These are phyloP conservation scores for Dipodomys stephensi DNA, from an alignment of 2,113 vertebrate species.

Conservation along the genomic window DNA sequence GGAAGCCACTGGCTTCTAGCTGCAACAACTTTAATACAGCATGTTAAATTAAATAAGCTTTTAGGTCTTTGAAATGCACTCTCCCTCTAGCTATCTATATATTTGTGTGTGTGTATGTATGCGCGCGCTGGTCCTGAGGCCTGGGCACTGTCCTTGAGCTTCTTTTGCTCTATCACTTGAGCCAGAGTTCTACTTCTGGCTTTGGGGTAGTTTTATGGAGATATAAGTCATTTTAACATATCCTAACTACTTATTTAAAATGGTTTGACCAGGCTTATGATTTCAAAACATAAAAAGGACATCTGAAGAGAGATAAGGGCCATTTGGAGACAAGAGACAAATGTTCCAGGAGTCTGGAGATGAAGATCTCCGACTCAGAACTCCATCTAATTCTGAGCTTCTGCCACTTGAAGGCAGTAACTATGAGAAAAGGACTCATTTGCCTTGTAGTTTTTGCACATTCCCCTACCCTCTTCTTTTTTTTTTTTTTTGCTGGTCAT, in stretches of 20 bases:
- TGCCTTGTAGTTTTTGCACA: background rate
- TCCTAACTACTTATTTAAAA: constrained; percentile 35
- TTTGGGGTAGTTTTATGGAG: too few species aligned
- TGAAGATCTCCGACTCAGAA: constrained; percentile 17
- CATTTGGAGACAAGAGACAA: constrained; percentile 31
- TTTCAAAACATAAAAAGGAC: constrained; percentile 35
- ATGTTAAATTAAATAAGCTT: too few species aligned
- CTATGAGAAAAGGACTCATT: background rate
- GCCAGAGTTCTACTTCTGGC: too few species aligned
- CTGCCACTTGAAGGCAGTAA: background rate
- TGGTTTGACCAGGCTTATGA: background rate
- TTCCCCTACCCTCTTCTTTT: background rate
- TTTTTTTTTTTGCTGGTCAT: too few species aligned
- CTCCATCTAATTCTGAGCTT: constrained; percentile 39
- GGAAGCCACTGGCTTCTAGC: too few species aligned
- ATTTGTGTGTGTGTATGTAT: too few species aligned
- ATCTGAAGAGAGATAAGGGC: constrained; percentile 14
- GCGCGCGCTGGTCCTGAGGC: too few species aligned
- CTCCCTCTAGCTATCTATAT: too few species aligned
- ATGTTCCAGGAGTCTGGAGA: constrained; percentile 1
- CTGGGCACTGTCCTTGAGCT: too few species aligned
- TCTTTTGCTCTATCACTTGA: too few species aligned
- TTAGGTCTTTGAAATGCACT: too few species aligned
- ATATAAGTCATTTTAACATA: background rate
- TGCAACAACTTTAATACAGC: too few species aligned